Conservation (phyloP, 2,113 vertebrate species). For the Phoenicopterus ruber region DNA sequence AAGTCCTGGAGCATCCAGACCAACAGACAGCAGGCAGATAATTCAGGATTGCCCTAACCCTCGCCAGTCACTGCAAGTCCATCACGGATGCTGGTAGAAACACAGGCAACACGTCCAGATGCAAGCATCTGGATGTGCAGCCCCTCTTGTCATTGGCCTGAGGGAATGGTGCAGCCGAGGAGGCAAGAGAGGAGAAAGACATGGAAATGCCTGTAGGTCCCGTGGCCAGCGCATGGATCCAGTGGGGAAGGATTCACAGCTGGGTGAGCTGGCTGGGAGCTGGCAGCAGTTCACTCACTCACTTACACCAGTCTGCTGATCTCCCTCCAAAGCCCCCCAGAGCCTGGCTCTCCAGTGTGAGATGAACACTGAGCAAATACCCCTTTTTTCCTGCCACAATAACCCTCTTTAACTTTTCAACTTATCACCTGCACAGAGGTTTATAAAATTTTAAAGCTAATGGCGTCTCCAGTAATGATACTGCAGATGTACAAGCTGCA, state of each 20-base stretch:
- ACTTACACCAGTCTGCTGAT: not conserved
- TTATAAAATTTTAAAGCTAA: conserved; percentile 66
- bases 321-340: not conserved
- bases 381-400: conserved; percentile 12
- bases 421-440: conserved; percentile 56
- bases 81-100: not conserved
- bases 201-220: not conserved
- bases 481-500: conserved; percentile 64
- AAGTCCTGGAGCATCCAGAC: not conserved
- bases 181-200: not conserved
- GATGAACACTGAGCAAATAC: conserved; percentile 16
- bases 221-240: not conserved
- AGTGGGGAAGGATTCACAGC: not conserved
- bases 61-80: not conserved
- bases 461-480: conserved; percentile 55
- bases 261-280: not conserved
- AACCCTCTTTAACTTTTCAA: conserved; percentile 59
- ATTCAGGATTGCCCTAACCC: not conserved
- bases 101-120: rapidly evolving
- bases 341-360: not conserved
- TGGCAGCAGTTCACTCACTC: not conserved
- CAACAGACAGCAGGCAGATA: not conserved
- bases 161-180: not conserved
- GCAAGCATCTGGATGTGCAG: not conserved
- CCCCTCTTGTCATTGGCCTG: not conserved